Conservation (phyloP, 2,888 invertebrate genomes). For the Hirtodrosophila duncani region DNA sequence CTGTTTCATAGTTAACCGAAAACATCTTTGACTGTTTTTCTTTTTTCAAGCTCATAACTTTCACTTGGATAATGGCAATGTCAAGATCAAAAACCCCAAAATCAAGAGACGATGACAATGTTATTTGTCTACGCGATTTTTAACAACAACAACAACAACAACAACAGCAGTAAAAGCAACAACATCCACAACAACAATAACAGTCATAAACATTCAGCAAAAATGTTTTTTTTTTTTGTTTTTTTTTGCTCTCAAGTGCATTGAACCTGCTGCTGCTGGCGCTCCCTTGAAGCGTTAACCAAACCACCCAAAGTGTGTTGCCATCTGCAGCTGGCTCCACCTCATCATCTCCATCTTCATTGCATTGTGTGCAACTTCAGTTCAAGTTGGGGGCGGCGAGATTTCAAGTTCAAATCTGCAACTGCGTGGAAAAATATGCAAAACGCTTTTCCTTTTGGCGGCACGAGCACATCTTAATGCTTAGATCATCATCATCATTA, state of each 20-base stretch:
- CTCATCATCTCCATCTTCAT: constrained; percentile 10
- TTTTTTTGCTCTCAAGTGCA: constrained; percentile 55
- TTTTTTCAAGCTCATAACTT: too few species aligned
- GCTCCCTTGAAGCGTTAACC: constrained; percentile 3
- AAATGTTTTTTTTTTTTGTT: too few species aligned
- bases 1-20: too few species aligned
- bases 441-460: background rate
- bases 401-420: constrained; percentile 46
- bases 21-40: too few species aligned
- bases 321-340: constrained; percentile 2
- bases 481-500: constrained; percentile 64
- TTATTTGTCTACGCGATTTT: too few species aligned
- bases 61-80: too few species aligned
- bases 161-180: constrained; percentile 20
- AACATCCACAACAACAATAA: constrained; percentile 27
- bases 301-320: background rate
- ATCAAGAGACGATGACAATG: too few species aligned
- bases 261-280: too few species aligned
- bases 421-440: constrained; percentile 16
- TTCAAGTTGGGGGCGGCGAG: background rate
- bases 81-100: constrained; percentile 12
- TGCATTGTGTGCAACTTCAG: constrained; percentile 38
- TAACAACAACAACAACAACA: constrained; percentile 5
- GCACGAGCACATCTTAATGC: constrained; percentile 27
- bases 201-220: constrained; percentile 53